A percentile compares a stretch with the other conserved stretches of the same genome.
Evolutionary conservation across 2,797 vertebrate species (phyloP).

Genomic region (Delichon dasypus): DNA sequence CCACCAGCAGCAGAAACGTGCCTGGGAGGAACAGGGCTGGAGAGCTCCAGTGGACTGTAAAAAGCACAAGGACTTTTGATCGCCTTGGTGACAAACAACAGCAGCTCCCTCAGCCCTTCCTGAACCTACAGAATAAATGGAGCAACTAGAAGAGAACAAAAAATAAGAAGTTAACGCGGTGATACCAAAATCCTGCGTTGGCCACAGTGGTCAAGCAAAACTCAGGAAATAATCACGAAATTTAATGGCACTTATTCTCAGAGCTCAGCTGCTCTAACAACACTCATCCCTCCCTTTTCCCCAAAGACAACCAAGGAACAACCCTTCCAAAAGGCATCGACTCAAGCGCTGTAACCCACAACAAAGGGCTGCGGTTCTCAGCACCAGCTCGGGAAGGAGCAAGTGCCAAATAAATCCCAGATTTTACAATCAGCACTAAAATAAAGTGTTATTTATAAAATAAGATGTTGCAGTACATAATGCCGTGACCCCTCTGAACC

Average conservation of each 20-base stretch:
- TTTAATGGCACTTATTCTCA: background rate
- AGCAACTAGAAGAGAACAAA: background rate
- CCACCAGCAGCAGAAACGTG: background rate
- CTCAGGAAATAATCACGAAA: background rate
- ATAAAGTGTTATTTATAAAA: slow-evolving; percentile 60
- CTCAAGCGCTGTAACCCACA: background rate
- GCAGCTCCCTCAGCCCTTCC: background rate
- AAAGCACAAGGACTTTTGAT: background rate
- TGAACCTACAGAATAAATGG: background rate
- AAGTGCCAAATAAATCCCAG: background rate
- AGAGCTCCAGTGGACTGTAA: background rate
- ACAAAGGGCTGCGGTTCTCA: background rate
- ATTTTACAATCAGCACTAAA: slow-evolving; percentile 33
- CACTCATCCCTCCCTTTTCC: background rate
- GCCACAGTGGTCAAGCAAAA: background rate
- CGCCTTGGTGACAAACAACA: background rate
- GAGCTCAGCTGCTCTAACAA: background rate
- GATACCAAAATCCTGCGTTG: rapidly evolving
- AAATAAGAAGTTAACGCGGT: rapidly evolving
- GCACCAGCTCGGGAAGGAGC: background rate
- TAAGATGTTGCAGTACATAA: slow-evolving; percentile 12
- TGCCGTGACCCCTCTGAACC: slow-evolving; percentile 36
- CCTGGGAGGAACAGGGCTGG: background rate
- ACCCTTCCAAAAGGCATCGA: background rate
- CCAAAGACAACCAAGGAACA: background rate